A percentile compares a stretch with the other conserved stretches of the same genome.
Evolutionary conservation across 2,113 vertebrate species (phyloP).

Genomic region (Petroica traversi): DNA sequence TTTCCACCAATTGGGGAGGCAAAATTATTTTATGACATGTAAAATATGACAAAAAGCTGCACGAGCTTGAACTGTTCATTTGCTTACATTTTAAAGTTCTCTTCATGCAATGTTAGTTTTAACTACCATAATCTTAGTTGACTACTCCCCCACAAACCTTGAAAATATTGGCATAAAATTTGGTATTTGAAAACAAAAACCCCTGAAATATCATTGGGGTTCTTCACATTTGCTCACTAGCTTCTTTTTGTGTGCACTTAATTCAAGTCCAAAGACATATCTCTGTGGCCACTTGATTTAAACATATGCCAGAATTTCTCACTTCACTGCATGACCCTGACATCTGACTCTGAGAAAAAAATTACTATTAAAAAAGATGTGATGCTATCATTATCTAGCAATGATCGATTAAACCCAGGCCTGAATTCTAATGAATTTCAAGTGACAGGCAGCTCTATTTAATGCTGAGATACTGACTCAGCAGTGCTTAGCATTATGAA

Average conservation of each 20-base stretch:
- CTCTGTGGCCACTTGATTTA: neutral
- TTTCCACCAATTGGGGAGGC: fast-evolving
- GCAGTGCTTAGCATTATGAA: neutral
- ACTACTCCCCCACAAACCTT: neutral
- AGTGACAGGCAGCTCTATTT: neutral
- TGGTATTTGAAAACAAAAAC: neutral
- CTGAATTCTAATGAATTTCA: neutral
- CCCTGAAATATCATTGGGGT: neutral
- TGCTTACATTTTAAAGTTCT: neutral
- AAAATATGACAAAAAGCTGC: neutral
- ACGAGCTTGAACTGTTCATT: neutral
- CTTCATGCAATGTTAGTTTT: neutral
- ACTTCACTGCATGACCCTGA: neutral
- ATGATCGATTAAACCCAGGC: neutral
- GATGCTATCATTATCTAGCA: neutral
- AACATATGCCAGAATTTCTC: neutral
- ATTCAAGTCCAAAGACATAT: neutral
- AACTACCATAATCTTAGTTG: neutral
- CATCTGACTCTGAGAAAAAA: neutral
- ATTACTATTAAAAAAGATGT: neutral
- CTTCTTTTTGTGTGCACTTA: neutral
- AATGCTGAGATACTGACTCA: neutral
- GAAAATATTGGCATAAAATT: neutral
- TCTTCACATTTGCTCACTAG: neutral
- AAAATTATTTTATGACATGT: neutral